Base-by-base conservation (phyloP, 2,888 invertebrate species). In the Lasius fuliginosus region DNA sequence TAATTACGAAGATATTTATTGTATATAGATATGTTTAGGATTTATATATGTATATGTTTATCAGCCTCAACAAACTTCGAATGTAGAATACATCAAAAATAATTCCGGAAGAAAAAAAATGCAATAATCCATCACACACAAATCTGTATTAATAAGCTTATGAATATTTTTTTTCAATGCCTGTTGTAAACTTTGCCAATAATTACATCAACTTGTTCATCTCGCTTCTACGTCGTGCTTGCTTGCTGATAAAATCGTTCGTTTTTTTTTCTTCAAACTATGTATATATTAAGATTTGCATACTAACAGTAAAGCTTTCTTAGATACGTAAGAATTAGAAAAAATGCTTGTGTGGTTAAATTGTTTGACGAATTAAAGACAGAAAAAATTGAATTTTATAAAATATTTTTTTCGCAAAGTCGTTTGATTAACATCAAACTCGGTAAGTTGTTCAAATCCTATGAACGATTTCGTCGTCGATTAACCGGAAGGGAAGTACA, bases 401-500 rank as follows among this genome's bases (percentile, higher is more conserved):
- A 68, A 46, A 18, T 30, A 18, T 46, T 1, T 42, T 27, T 46
- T 42, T 30, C 42, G 0, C 1, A 12, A 23, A 65, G 18, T 76
- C 18, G 11, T 49, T 53, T 18, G n/a, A 76, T 65, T 18, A 40
- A 42, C 49, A 8, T 46, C 30, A 27, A 40, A n/a, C 12, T 77
- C 23, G 5, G 15, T 8, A 18, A 18, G 12, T 30, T 2, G 3
- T 49, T 53, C 27, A 27, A 23, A 76, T 53, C 36, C 36, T 76
- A n/a, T 18, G 27, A 42, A 40, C 49, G 49, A 56, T 68, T 42
- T 36, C 23, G 5, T 62, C 36, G 27, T 15, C 56, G 56, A 68
- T 67, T 73, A 85, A 77, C 75, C 83, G 74, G 71, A 85, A 86
- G 83, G 83, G 90, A 87, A 86, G 83, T 27, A 30, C 56, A 82